Evolutionary conservation across 1,140 invertebrate species (phyloP), one percentile per base, ranked within the genome.

Genomic region (Pomacea maculata): DNA sequence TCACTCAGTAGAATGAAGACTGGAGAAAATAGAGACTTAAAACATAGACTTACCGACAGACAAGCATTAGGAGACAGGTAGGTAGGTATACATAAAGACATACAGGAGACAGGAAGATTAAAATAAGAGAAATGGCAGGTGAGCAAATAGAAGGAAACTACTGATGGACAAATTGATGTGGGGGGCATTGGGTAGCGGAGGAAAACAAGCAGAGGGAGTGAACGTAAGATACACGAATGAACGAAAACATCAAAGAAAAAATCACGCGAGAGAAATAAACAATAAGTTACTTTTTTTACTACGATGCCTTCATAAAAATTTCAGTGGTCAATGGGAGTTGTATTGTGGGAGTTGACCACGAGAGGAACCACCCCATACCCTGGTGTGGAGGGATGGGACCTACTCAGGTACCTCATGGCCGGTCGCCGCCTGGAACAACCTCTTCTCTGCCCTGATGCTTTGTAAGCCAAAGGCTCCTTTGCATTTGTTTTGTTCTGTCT

Each of bases 251-350:
- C 2, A 45, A 0, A 45, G 1, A 0, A 17, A 61, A 61, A 61
- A 8, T 61, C 11, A 61, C 9, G 57, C 34, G 57, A 61, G 4
- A 17, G 11, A 61, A 17, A 21, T 1, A 74, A n/a, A 74, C 4
- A 74, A 29, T 15, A 12, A 34, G 1, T 29, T 25, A 45, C 1
- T 5, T 25, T 52, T 52, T 25, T 52, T 12, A 74, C 54, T 10
- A 29, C 10, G 14, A 45, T n/a, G 21, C 34, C 11, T 45, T 21
- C 21, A 12, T 52, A 11, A 5, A 34, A 52, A 34, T 11, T 52
- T 11, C 91, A 97, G 95, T 99, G 97, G 97, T 95, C 96, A 3
- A 95, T 97, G 92, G 97, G 97, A n/a, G 95, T 98, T 55, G 94
- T 97, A 61, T 91, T 98, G 72, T 99, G 97, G 97, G 97, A 99